phyloP scores from a whole-genome alignment of 2,113 vertebrate species.

The Xyliphius kryptos region DNA sequence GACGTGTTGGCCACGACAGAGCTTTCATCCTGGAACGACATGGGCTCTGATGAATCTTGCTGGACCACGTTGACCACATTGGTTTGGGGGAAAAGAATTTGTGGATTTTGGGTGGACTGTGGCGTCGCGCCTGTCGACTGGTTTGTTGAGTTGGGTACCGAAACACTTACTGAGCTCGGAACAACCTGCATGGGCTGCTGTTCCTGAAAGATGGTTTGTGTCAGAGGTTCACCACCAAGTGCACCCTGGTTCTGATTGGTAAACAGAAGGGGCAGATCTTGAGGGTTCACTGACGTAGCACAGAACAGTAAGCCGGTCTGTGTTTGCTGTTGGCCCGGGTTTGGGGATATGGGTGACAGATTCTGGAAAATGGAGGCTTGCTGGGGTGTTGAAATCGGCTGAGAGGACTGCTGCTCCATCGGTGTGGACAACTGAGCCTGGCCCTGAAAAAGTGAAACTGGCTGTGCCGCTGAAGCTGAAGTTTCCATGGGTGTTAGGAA shows the following conservation, averaged over 20 bases:
- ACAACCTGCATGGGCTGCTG: constrained; percentile 79
- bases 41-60: constrained; percentile 81
- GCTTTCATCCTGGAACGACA: constrained; percentile 92
- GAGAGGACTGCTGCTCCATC: constrained; percentile 79
- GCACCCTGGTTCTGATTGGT: constrained; percentile 60
- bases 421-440: constrained; percentile 63
- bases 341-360: constrained; percentile 55
- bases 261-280: constrained; percentile 75
- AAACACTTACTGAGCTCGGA: constrained; percentile 54
- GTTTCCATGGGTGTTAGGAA: constrained; percentile 80
- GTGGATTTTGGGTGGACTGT: constrained; percentile 59
- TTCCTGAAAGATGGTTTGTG: constrained; percentile 75
- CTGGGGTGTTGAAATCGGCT: constrained; percentile 65
- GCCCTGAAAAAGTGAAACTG: constrained; percentile 65
- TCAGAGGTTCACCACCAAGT: constrained; percentile 47
- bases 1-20: constrained; percentile 66
- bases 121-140: constrained; percentile 50
- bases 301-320: constrained; percentile 80
- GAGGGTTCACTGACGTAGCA: constrained; percentile 76
- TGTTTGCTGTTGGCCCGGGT: constrained; percentile 63
- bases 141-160: constrained; percentile 64
- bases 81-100: constrained; percentile 73
- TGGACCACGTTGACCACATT: constrained; percentile 69
- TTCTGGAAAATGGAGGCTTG: constrained; percentile 70
- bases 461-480: constrained; percentile 53